Base-by-base conservation (phyloP, 2,888 invertebrate species). In the Sinohyriopsis cumingii region DNA sequence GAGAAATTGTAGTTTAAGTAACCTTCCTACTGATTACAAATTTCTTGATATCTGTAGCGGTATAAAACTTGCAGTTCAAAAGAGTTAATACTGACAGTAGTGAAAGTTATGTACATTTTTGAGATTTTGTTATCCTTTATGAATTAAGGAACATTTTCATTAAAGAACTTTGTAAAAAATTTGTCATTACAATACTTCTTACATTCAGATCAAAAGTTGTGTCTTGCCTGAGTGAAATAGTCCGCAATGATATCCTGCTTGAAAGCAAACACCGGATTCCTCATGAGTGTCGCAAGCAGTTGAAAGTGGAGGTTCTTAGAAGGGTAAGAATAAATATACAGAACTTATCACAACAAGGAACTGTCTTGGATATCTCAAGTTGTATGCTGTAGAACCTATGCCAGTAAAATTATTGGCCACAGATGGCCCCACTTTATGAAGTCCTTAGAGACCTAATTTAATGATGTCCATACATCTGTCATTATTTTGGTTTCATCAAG, bases 301-400 rank as follows among this genome's bases (percentile, higher is more conserved):
- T 99, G 24, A 93, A 94, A 86, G 94, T 95, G 65, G 97, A 99
- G 88, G 92, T 98, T 45, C 94, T 97, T 84, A 96, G 97, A 87
- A 89, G 91, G 86, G 91, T 92, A 85, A 86, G 89, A 85, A 81
- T 84, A 61, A 53, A 57, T 22, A 57, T 7, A 57, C 18, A 59
- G n/a, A 59, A 22, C 18, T 56, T 6, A 19, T 33, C 20, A 1
- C 53, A 5, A 59, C 3, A 24, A 15, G 20, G 18, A 54, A 33
- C 20, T 22, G 20, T n/a, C 28, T 18, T n/a, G 19, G 20, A 9
- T 59, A 28, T 28, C 45, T 59, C 57, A 24, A 56, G 9, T 65
- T 55, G 55, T 22, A 5, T 12, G n/a, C 19, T 64, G 18, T 53
- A 33, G 12, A 59, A 28, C 56, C 18, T 28, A 2, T 65, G 9